These are phyloP conservation scores for Xenops minutus DNA, from an alignment of 2,797 vertebrate species.

Conservation along the genomic window DNA sequence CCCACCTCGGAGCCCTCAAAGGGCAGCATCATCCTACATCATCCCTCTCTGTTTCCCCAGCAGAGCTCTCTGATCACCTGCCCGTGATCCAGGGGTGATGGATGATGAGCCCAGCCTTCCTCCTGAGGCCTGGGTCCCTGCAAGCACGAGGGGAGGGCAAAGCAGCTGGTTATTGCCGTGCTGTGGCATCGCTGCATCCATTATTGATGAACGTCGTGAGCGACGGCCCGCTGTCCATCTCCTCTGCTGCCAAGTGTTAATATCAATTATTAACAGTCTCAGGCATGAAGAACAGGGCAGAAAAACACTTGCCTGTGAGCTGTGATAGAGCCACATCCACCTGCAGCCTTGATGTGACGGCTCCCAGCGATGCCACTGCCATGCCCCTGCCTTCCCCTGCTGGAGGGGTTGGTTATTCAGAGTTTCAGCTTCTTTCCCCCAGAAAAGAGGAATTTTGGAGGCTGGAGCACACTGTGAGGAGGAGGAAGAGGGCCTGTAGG, in stretches of 20 bases:
- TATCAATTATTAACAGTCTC: slow-evolving; percentile 21
- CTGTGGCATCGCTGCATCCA: not conserved
- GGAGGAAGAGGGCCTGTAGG: not conserved
- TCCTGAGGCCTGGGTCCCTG: not conserved
- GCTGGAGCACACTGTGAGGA: not conserved
- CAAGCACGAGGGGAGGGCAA: not conserved
- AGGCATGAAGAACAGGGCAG: not conserved
- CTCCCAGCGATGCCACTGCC: not conserved
- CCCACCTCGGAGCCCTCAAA: not conserved
- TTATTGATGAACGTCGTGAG: slow-evolving; percentile 1
- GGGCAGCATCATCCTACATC: not conserved
- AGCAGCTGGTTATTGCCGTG: not conserved
- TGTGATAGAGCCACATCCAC: not conserved
- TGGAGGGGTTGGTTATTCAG: not conserved
- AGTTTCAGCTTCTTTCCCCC: not conserved
- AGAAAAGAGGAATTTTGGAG: not conserved
- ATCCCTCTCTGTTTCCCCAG: not conserved
- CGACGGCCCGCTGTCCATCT: not conserved
- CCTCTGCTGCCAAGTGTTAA: not conserved
- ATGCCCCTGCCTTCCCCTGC: not conserved
- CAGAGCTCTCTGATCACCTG: not conserved
- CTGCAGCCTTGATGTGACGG: not conserved
- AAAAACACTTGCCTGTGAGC: not conserved
- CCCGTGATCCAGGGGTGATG: not conserved
- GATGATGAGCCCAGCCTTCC: not conserved